Conservation (phyloP, 2,113 vertebrate species). For the Typhlomys cinereus region DNA sequence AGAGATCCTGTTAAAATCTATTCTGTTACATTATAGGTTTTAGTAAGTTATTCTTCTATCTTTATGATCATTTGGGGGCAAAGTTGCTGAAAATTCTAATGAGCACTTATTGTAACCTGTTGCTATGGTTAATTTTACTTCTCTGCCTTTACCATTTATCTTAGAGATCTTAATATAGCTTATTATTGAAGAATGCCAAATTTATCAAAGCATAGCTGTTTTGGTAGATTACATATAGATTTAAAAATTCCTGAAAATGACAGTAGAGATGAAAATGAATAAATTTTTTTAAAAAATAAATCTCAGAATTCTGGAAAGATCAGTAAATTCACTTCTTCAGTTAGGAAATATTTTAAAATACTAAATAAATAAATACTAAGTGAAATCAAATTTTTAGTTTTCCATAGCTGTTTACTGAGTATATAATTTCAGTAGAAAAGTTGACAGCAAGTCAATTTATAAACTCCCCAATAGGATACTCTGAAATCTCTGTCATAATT, state of each 20-base stretch:
- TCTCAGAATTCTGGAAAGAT: conserved; percentile 67
- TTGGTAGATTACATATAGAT: conserved; percentile 70
- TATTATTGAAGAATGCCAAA: conserved; percentile 65
- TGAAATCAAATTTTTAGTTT: conserved; percentile 55
- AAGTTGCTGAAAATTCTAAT: conserved; percentile 75
- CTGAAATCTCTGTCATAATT: conserved; percentile 22
- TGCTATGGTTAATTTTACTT: conserved; percentile 75
- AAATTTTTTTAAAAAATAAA: conserved; percentile 53
- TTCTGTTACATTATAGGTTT: conserved; percentile 69
- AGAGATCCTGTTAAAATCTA: conserved; percentile 48
- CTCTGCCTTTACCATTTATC: conserved; percentile 72
- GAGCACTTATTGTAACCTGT: conserved; percentile 65
- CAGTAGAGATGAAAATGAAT: conserved; percentile 66
- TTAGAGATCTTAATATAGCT: conserved; percentile 68
- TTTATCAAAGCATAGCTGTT: conserved; percentile 62
- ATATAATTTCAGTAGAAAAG: conserved; percentile 6
- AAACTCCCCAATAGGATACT: background rate
- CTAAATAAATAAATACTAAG: conserved; percentile 65
- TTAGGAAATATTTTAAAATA: conserved; percentile 67
- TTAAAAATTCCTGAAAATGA: conserved; percentile 67
- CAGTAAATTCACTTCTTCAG: conserved; percentile 65
- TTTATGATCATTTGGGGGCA: conserved; percentile 75
- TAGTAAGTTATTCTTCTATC: conserved; percentile 80
- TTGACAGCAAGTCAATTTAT: conserved; percentile 6
- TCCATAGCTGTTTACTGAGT: conserved; percentile 30